phyloP scores from a whole-genome alignment of 2,797 vertebrate genomes.

The Psittacula derbiana region DNA sequence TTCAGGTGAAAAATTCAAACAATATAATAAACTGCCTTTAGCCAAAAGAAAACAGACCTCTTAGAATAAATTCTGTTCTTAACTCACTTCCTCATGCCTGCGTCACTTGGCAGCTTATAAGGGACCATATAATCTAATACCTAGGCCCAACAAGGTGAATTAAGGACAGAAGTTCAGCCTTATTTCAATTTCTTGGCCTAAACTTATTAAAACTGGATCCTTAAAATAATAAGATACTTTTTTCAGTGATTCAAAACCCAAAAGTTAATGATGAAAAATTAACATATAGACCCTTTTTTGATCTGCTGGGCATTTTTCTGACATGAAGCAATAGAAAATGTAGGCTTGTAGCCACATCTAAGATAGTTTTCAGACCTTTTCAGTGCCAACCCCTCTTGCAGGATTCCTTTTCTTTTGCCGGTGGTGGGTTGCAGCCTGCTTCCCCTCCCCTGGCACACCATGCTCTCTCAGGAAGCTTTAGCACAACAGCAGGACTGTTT shows the following conservation, averaged over 20 bases:
- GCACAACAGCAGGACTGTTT: not conserved
- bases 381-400: not conserved
- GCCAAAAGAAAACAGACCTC: not conserved
- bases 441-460: accelerated
- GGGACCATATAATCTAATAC: not conserved
- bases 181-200: conserved; percentile 23
- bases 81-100: conserved; percentile 33
- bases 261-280: not conserved
- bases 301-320: not conserved
- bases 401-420: not conserved
- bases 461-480: not conserved
- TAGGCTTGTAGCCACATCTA: not conserved
- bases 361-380: not conserved
- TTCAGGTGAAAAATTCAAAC: not conserved
- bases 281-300: not conserved
- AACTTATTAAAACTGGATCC: conserved; percentile 18
- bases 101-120: not conserved
- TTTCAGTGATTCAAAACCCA: not conserved
- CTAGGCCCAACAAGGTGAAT: conserved; percentile 21
- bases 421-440: not conserved
- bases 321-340: not conserved
- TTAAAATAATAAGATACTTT: not conserved
- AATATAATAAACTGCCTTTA: not conserved
- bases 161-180: conserved; percentile 36
- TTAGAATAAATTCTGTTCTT: conserved; percentile 24